These are phyloP conservation scores for Drosophila suzukii DNA, from an alignment of 1,140 invertebrate genomes.

Conservation along the genomic window DNA sequence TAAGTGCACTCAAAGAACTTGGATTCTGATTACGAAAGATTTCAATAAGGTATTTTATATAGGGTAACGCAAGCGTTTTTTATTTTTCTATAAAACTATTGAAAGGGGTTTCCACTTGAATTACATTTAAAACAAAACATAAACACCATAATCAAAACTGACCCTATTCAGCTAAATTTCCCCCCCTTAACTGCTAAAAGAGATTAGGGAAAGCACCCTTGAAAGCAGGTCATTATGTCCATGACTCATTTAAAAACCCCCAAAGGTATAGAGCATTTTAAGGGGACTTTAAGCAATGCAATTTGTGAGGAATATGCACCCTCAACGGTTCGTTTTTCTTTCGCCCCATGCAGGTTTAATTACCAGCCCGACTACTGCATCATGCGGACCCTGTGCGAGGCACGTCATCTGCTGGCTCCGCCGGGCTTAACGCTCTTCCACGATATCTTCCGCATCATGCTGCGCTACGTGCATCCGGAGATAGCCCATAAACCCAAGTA, in stretches of 20 bases:
- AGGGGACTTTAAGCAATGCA: neutral
- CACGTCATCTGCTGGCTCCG: constrained; percentile 86
- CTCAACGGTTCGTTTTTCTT: neutral
- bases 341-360: constrained; percentile 84
- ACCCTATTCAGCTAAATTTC: neutral
- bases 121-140: no score
- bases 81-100: no score
- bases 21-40: no score
- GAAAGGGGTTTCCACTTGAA: no score
- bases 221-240: neutral
- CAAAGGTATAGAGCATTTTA: neutral
- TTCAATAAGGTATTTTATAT: no score
- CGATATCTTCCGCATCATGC: constrained; percentile 88
- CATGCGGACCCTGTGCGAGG: constrained; percentile 89
- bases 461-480: constrained; percentile 86
- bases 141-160: no score
- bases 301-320: neutral
- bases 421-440: constrained; percentile 88
- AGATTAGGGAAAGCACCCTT: neutral
- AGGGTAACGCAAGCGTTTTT: no score
- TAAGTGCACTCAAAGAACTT: constrained; percentile 24
- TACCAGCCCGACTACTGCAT: constrained; percentile 88
- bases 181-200: neutral
- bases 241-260: neutral
- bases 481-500: constrained; percentile 69